Evolutionary conservation across 2,888 invertebrate genomes (phyloP).

Genomic region (Athalia circularis): DNA sequence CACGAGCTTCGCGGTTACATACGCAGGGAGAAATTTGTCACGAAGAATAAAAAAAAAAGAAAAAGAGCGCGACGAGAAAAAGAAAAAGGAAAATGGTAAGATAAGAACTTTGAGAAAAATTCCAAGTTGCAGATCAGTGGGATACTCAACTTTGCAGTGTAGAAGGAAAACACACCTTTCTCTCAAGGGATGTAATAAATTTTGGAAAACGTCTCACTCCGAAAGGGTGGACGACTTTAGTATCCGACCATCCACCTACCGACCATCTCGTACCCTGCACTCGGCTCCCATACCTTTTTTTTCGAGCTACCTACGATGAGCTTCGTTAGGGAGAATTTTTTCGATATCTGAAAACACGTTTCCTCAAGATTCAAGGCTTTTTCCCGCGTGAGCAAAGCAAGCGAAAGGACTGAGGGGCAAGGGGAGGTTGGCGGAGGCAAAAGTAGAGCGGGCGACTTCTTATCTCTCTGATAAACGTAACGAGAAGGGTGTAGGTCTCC

Average conservation of each 20-base stretch:
- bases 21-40: not conserved
- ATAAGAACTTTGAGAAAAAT: constrained; percentile 36
- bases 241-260: constrained; percentile 18
- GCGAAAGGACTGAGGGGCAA: not conserved
- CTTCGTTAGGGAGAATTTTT: constrained; percentile 42
- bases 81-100: not conserved
- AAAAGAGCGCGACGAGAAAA: not conserved
- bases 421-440: constrained; percentile 3
- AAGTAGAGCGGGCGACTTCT: constrained; percentile 6
- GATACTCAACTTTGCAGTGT: not conserved
- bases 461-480: constrained; percentile 42
- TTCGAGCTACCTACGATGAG: constrained; percentile 2
- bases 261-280: not conserved
- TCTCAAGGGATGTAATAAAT: constrained; percentile 41
- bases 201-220: constrained; percentile 38
- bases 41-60: not conserved
- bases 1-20: not conserved
- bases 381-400: no score
- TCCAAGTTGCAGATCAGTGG: not conserved
- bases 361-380: constrained; percentile 13
- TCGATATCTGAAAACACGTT: constrained; percentile 45
- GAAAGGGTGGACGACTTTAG: constrained; percentile 39
- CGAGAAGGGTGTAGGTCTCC: constrained; percentile 38
- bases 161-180: constrained; percentile 30
- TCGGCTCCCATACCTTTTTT: not conserved